Evolutionary conservation across 2,113 vertebrate species (phyloP).

Genomic region (Engystomops pustulosus): DNA sequence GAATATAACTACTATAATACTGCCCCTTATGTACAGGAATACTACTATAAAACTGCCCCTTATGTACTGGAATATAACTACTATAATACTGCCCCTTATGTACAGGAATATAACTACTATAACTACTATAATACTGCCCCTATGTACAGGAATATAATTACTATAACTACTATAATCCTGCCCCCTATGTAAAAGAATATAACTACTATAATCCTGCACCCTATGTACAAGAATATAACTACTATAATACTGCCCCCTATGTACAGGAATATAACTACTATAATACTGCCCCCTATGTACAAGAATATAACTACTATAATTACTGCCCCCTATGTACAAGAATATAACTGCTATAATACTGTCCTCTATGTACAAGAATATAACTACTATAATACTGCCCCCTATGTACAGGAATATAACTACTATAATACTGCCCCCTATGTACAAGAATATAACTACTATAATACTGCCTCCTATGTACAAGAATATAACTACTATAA

Average conservation of each 20-base stretch:
- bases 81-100: background rate
- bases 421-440: too few relatives aligned
- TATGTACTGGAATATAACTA: slow-evolving; percentile 3
- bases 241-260: background rate
- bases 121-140: slow-evolving; percentile 3
- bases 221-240: slow-evolving; percentile 6
- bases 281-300: background rate
- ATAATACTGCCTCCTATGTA: too few relatives aligned
- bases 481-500: too few relatives aligned
- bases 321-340: background rate
- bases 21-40: background rate
- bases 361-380: too few relatives aligned
- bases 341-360: background rate
- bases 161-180: slow-evolving; percentile 9
- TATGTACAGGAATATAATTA: background rate
- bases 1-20: slow-evolving; percentile 23
- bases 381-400: too few relatives aligned
- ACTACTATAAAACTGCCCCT: slow-evolving; percentile 5
- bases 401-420: too few relatives aligned
- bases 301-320: slow-evolving; percentile 10
- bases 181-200: background rate
- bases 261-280: background rate
- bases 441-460: too few relatives aligned
- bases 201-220: background rate
- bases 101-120: slow-evolving; percentile 13